These are phyloP conservation scores for Rhombomys opimus DNA, from an alignment of 2,113 vertebrate species.

Conservation along the genomic window DNA sequence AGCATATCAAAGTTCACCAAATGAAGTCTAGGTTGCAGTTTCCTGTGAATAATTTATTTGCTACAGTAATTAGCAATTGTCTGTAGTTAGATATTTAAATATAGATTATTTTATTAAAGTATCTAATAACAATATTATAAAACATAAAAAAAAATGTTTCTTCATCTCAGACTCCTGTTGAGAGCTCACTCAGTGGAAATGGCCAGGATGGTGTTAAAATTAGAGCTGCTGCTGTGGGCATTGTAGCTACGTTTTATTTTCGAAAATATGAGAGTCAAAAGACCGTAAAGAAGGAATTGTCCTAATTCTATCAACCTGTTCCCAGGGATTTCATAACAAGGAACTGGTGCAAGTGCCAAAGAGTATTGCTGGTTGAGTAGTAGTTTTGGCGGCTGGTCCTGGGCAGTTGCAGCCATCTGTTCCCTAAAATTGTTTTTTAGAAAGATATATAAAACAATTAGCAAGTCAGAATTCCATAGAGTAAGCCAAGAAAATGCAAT, in stretches of 20 bases:
- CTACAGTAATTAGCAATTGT: slow-evolving; percentile 54
- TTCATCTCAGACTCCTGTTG: slow-evolving; percentile 4
- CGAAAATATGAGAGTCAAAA: slow-evolving; percentile 55
- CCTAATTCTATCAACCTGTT: slow-evolving; percentile 70
- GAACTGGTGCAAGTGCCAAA: slow-evolving; percentile 49
- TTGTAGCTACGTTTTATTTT: slow-evolving; percentile 57
- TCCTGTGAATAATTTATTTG: slow-evolving; percentile 43
- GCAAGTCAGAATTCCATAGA: slow-evolving; percentile 61
- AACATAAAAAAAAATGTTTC: slow-evolving; percentile 46
- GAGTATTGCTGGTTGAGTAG: slow-evolving; percentile 62
- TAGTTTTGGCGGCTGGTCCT: slow-evolving; percentile 46
- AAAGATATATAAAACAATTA: slow-evolving; percentile 78
- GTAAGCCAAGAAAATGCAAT: slow-evolving; percentile 65
- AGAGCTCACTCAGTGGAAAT: slow-evolving; percentile 8
- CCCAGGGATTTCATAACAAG: slow-evolving; percentile 54
- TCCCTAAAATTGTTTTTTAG: slow-evolving; percentile 63
- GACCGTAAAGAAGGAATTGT: slow-evolving; percentile 38
- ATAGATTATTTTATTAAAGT: background rate
- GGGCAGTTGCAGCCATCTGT: slow-evolving; percentile 72
- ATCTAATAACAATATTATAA: background rate
- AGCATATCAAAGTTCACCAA: slow-evolving; percentile 36
- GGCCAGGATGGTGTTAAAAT: slow-evolving; percentile 37
- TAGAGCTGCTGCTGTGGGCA: background rate
- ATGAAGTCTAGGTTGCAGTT: slow-evolving; percentile 38
- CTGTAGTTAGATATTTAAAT: slow-evolving; percentile 43